Evolutionary conservation across 2,888 invertebrate genomes (phyloP).

Genomic region (Apodemia hepburni): DNA sequence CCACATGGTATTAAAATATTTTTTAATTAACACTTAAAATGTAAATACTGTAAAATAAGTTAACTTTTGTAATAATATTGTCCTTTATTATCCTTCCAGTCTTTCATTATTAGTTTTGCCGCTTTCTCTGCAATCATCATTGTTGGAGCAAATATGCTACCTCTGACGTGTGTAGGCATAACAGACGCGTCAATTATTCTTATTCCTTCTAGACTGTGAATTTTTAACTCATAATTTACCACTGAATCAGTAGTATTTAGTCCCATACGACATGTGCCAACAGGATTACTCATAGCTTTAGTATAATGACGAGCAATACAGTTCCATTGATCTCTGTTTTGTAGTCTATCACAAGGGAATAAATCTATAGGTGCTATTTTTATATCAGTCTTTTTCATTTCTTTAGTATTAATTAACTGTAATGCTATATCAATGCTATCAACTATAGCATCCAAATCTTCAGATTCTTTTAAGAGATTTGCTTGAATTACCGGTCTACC

Average conservation of each 20-base stretch:
- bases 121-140: constrained; percentile 75
- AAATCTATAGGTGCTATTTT: constrained; percentile 67
- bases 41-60: constrained; percentile 26
- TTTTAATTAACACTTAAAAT: constrained; percentile 22
- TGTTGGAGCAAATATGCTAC: constrained; percentile 60
- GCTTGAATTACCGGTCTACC: constrained; percentile 71
- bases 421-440: constrained; percentile 70
- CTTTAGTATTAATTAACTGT: constrained; percentile 66
- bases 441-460: constrained; percentile 65
- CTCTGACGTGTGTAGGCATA: constrained; percentile 69
- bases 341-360: constrained; percentile 66
- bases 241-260: constrained; percentile 61
- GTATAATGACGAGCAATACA: constrained; percentile 73
- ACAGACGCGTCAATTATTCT: constrained; percentile 69
- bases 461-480: constrained; percentile 66
- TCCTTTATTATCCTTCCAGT: constrained; percentile 67
- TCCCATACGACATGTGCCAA: constrained; percentile 74
- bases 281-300: constrained; percentile 65
- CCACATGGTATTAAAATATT: constrained; percentile 57
- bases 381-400: constrained; percentile 65
- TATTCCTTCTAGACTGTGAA: constrained; percentile 68
- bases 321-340: constrained; percentile 71
- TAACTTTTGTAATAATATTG: constrained; percentile 50
- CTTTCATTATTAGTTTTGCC: constrained; percentile 61
- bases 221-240: constrained; percentile 59